A percentile compares a stretch with the other conserved stretches of the same genome.
Evolutionary conservation across 1,140 invertebrate species (phyloP).

Genomic region (Chrysoperla carnea): DNA sequence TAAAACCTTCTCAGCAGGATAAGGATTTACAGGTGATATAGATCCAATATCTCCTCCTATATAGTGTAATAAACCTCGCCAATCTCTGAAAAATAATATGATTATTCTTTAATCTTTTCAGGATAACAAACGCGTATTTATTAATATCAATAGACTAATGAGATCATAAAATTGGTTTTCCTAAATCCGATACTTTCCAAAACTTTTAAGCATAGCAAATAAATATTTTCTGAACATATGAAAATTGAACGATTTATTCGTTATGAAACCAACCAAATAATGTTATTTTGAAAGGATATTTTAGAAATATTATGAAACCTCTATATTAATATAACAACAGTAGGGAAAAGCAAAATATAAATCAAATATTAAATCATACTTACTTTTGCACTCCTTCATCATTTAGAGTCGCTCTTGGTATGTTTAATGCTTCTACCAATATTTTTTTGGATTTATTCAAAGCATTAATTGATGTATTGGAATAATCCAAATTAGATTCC

Average conservation of each 20-base stretch:
- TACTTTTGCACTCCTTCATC: slow-evolving; percentile 34
- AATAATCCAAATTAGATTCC: neutral
- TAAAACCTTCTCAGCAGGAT: slow-evolving; percentile 33
- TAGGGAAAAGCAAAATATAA: neutral
- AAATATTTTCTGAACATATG: too few relatives aligned
- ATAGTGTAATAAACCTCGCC: slow-evolving; percentile 42
- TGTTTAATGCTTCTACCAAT: slow-evolving; percentile 35
- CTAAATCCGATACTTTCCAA: too few relatives aligned
- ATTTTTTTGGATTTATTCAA: slow-evolving; percentile 23
- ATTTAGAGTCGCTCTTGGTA: slow-evolving; percentile 33
- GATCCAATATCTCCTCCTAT: slow-evolving; percentile 26
- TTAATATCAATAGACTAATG: too few relatives aligned
- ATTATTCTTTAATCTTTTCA: neutral
- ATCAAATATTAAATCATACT: slow-evolving; percentile 4
- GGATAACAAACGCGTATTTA: too few relatives aligned
- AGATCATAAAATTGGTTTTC: too few relatives aligned
- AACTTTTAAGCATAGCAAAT: too few relatives aligned
- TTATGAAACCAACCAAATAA: too few relatives aligned
- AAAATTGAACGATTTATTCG: too few relatives aligned
- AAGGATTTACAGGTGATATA: slow-evolving; percentile 24
- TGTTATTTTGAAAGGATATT: too few relatives aligned
- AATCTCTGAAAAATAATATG: slow-evolving; percentile 31
- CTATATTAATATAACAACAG: too few relatives aligned
- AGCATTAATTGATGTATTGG: neutral
- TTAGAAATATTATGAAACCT: too few relatives aligned